Percentiles rank a stretch among this genome's conserved stretches.
Evolutionary conservation across 2,113 vertebrate species (phyloP).

Genomic region (Gadus macrocephalus): DNA sequence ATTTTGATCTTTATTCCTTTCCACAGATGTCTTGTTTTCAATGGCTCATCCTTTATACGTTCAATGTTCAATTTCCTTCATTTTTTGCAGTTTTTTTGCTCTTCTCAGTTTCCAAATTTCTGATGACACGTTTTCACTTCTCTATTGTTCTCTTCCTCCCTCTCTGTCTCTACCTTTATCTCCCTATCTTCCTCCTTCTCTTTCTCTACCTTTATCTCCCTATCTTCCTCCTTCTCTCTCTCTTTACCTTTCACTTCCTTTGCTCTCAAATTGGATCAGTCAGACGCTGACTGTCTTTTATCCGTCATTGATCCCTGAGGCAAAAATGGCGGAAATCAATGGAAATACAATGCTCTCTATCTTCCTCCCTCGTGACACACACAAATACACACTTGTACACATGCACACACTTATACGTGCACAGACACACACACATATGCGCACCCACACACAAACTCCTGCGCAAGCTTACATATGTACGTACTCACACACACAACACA

Average conservation of each 20-base stretch:
- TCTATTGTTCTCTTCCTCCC: not conserved
- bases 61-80: too few relatives aligned
- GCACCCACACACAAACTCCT: not conserved
- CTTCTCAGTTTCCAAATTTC: too few relatives aligned
- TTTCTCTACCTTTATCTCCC: not conserved
- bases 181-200: not conserved
- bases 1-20: not conserved
- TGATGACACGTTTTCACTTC: not conserved
- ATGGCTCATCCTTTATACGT: not conserved
- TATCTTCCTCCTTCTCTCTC: not conserved
- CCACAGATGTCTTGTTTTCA: not conserved
- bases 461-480: too few relatives aligned
- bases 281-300: slow-evolving; percentile 7
- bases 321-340: slow-evolving; percentile 29
- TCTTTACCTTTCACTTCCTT: not conserved
- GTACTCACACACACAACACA: too few relatives aligned
- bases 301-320: slow-evolving; percentile 13
- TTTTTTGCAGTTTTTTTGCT: too few relatives aligned
- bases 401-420: too few relatives aligned
- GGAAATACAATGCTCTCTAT: slow-evolving; percentile 23
- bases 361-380: not conserved
- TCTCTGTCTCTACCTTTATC: not conserved
- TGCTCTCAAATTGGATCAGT: not conserved
- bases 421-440: too few relatives aligned
- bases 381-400: not conserved